Evolutionary conservation across 2,113 vertebrate species (phyloP).

Genomic region (Riparia riparia): DNA sequence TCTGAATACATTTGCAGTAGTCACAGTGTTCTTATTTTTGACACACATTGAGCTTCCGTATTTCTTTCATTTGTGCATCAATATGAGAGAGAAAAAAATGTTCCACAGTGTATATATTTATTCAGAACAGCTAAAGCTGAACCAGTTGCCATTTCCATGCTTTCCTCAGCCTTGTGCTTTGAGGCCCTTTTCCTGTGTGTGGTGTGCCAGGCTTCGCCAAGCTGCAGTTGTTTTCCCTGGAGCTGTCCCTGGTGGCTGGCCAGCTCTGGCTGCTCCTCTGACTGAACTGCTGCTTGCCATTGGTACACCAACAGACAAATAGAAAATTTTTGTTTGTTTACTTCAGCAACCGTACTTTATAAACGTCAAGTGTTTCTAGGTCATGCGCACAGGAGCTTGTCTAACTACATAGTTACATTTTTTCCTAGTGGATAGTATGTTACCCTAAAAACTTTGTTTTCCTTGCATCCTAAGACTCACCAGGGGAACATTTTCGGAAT

Average conservation of each 20-base stretch:
- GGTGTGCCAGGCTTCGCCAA: not conserved
- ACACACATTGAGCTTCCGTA: not conserved
- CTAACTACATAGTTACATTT: not conserved
- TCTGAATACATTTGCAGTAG: not conserved
- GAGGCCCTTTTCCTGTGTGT: rapidly evolving
- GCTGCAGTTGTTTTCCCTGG: not conserved
- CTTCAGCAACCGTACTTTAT: rapidly evolving
- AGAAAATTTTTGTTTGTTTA: not conserved
- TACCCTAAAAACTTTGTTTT: not conserved
- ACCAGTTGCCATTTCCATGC: not conserved
- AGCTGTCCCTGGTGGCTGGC: not conserved
- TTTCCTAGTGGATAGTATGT: not conserved
- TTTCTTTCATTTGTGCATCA: not conserved
- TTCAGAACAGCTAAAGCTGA: not conserved
- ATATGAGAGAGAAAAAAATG: rapidly evolving
- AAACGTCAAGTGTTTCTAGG: not conserved
- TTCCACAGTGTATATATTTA: not conserved
- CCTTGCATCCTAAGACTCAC: not conserved
- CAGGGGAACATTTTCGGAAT: not conserved
- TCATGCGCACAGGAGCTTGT: not conserved
- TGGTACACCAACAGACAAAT: not conserved
- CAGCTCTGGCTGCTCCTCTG: not conserved
- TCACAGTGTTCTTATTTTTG: not conserved
- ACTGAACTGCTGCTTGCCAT: not conserved
- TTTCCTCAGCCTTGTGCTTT: not conserved